Percentiles rank a stretch among this genome's conserved stretches.
These are phyloP conservation scores for Holcopasites calliopsidis DNA, from an alignment of 1,140 invertebrate genomes.

Conservation along the genomic window DNA sequence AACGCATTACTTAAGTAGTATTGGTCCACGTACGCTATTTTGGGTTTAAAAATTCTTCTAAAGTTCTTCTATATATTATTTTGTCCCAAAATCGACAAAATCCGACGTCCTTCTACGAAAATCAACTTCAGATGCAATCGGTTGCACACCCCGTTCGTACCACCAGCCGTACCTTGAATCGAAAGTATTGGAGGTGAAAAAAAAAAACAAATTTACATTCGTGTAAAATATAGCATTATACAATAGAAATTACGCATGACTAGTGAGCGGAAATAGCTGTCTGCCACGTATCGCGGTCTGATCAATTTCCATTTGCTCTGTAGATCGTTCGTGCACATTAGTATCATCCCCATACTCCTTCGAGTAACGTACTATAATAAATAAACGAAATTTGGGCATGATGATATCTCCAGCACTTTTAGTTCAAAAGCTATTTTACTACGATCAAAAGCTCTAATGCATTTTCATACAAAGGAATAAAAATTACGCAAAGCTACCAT, in stretches of 20 bases:
- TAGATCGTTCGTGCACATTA: constrained; percentile 50
- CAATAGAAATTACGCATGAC: constrained; percentile 66
- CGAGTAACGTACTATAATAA: too few relatives aligned
- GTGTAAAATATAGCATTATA: background rate
- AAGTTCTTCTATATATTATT: constrained; percentile 70
- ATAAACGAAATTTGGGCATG: constrained; percentile 74
- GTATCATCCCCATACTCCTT: constrained; percentile 52
- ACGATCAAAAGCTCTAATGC: too few relatives aligned
- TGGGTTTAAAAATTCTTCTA: too few relatives aligned
- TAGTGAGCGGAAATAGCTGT: constrained; percentile 65
- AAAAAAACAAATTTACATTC: background rate
- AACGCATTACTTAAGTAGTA: background rate
- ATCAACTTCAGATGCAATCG: constrained; percentile 66
- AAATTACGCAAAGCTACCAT: too few relatives aligned
- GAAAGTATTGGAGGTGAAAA: background rate
- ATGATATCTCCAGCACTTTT: constrained; percentile 62
- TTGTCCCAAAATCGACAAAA: constrained; percentile 67
- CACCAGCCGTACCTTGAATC: constrained; percentile 72
- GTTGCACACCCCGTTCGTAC: constrained; percentile 68
- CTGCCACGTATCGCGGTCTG: constrained; percentile 51
- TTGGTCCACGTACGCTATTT: too few relatives aligned
- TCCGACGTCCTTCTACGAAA: constrained; percentile 72
- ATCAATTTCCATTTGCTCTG: constrained; percentile 48
- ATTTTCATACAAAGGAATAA: background rate
- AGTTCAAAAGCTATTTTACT: too few relatives aligned